These are phyloP conservation scores for Tragelaphus scriptus DNA, from an alignment of 2,113 vertebrate species.

Conservation along the genomic window DNA sequence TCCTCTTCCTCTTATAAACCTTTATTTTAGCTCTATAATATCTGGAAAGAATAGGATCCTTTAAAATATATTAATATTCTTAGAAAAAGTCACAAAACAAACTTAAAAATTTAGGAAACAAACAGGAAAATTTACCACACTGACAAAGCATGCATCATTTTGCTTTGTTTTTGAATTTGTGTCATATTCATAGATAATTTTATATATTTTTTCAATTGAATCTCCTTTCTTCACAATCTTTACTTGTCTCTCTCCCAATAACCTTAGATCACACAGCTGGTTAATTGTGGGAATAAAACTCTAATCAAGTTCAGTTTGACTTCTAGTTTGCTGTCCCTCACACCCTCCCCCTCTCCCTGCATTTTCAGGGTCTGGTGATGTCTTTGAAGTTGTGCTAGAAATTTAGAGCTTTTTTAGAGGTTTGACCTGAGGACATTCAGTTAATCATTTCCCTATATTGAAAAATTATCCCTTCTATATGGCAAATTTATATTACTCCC, in stretches of 20 bases:
- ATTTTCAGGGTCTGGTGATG: background rate
- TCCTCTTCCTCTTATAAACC: background rate
- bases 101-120: background rate
- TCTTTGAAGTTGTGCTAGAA: background rate
- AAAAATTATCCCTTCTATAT: background rate
- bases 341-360: background rate
- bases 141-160: background rate
- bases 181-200: background rate
- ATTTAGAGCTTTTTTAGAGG: background rate
- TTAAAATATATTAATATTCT: background rate
- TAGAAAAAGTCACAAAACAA: background rate
- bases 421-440: background rate
- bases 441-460: background rate
- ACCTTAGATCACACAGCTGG: background rate
- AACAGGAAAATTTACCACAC: background rate
- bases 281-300: background rate
- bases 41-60: background rate
- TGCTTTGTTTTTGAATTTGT: background rate
- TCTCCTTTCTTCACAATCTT: background rate
- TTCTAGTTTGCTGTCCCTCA: background rate
- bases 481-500: background rate
- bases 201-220: background rate
- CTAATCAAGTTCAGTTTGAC: background rate
- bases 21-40: background rate
- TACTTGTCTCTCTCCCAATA: background rate